Percentiles rank a stretch among this genome's conserved stretches.
phyloP scores from a whole-genome alignment of 2,888 invertebrate species.

The Craniophora ligustri region DNA sequence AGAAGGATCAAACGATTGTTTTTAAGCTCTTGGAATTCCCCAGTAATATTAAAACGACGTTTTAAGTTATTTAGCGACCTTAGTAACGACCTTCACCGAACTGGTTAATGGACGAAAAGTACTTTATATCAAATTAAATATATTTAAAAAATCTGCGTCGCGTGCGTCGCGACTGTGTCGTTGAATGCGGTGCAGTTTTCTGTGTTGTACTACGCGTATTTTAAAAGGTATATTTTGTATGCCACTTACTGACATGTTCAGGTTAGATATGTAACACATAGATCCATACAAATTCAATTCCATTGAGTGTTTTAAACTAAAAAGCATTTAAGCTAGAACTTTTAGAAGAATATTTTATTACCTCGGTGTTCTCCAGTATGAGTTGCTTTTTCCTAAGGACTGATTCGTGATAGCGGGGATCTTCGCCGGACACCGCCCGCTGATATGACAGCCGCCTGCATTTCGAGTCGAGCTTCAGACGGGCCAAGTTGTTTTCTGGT shows the following conservation, averaged over 20 bases:
- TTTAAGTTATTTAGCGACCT: not conserved
- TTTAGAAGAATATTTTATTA: conserved; percentile 54
- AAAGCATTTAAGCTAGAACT: not conserved
- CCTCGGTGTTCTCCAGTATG: conserved; percentile 71
- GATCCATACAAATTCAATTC: too few relatives aligned
- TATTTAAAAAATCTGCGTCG: too few relatives aligned
- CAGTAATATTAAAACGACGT: not conserved
- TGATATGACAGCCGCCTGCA: conserved; percentile 82
- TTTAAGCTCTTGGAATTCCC: not conserved
- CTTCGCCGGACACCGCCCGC: conserved; percentile 82
- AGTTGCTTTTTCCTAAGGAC: conserved; percentile 62
- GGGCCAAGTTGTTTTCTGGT: conserved; percentile 64
- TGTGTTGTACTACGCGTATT: too few relatives aligned
- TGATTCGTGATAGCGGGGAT: conserved; percentile 71
- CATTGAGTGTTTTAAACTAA: not conserved
- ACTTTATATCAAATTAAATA: too few relatives aligned
- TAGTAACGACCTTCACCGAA: too few relatives aligned
- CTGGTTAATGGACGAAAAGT: too few relatives aligned
- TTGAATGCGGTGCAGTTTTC: too few relatives aligned
- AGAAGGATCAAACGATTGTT: conserved; percentile 14
- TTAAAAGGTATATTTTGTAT: too few relatives aligned
- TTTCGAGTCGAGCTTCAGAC: conserved; percentile 65
- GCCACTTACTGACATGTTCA: too few relatives aligned
- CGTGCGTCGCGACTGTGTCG: too few relatives aligned
- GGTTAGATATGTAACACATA: too few relatives aligned